Percentiles rank a stretch among this genome's conserved stretches.
These are phyloP conservation scores for Drosophila takahashii DNA, from an alignment of 1,140 invertebrate species.

Conservation along the genomic window DNA sequence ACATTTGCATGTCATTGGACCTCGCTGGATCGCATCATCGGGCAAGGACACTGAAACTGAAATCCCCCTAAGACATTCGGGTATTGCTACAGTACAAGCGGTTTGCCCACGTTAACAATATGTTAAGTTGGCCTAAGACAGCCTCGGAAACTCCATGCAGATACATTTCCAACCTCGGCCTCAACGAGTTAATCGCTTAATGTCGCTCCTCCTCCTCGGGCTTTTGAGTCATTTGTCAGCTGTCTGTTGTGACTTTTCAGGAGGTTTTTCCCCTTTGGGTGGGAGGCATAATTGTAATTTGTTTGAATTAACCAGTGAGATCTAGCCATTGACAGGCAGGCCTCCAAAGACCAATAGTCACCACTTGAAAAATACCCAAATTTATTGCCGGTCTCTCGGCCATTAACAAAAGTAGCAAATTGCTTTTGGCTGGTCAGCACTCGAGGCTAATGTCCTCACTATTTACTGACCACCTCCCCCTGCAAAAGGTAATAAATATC, in stretches of 20 bases:
- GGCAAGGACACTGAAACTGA: slow-evolving; percentile 76
- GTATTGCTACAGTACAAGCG: slow-evolving; percentile 51
- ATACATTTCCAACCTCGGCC: slow-evolving; percentile 11
- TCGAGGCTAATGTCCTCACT: slow-evolving; percentile 66
- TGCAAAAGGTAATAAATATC: slow-evolving; percentile 76
- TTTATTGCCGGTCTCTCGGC: slow-evolving; percentile 56
- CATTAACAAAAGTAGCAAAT: slow-evolving; percentile 63
- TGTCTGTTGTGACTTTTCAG: slow-evolving; percentile 54
- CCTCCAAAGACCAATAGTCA: slow-evolving; percentile 9
- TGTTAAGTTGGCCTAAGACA: slow-evolving; percentile 66
- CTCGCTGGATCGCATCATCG: slow-evolving; percentile 68
- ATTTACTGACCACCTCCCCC: slow-evolving; percentile 53
- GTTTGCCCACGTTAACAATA: slow-evolving; percentile 79
- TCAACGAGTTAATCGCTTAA: slow-evolving; percentile 82
- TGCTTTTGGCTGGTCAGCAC: slow-evolving; percentile 64
- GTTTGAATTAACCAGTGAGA: slow-evolving; percentile 62
- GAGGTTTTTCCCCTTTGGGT: slow-evolving; percentile 3
- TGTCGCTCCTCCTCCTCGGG: slow-evolving; percentile 40
- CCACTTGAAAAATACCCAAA: slow-evolving; percentile 56
- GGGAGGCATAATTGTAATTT: slow-evolving; percentile 74
- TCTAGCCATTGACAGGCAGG: slow-evolving; percentile 50
- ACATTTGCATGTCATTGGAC: slow-evolving; percentile 83
- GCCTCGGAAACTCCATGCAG: not conserved
- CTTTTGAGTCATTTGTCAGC: slow-evolving; percentile 71
- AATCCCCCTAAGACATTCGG: slow-evolving; percentile 76